Conservation (phyloP, 2,888 invertebrate genomes). For the Chymomyza procnemis region DNA sequence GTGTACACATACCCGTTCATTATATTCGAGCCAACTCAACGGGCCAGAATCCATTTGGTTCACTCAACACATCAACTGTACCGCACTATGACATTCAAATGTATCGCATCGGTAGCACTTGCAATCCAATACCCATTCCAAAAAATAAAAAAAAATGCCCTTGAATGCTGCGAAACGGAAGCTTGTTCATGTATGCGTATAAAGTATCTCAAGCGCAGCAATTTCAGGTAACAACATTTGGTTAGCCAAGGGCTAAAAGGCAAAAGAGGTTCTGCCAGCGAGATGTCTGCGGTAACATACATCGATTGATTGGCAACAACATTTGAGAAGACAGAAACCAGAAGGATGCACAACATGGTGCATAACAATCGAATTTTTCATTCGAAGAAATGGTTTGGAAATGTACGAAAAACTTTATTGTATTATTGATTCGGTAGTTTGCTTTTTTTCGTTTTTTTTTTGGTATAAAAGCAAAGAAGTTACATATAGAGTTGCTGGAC, state of each 20-base stretch:
- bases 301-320: not conserved
- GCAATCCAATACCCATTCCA: slow-evolving; percentile 1
- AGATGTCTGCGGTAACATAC: not conserved
- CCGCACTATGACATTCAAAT: not conserved
- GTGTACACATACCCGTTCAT: not conserved
- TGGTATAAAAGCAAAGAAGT: no score
- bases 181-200: slow-evolving; percentile 38
- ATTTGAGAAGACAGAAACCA: not conserved
- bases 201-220: slow-evolving; percentile 55
- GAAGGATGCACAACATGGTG: not conserved
- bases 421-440: not conserved
- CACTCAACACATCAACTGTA: not conserved
- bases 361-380: not conserved
- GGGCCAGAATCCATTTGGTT: not conserved
- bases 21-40: not conserved
- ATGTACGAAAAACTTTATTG: not conserved
- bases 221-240: slow-evolving; percentile 3
- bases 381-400: not conserved
- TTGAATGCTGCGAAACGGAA: not conserved
- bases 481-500: no score
- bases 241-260: not conserved
- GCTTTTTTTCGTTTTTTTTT: not conserved
- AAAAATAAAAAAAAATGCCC: not conserved
- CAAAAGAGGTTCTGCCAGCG: not conserved
- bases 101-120: not conserved